phyloP scores from a whole-genome alignment of 2,797 vertebrate genomes.

The Oryzias dopingdopingensis region DNA sequence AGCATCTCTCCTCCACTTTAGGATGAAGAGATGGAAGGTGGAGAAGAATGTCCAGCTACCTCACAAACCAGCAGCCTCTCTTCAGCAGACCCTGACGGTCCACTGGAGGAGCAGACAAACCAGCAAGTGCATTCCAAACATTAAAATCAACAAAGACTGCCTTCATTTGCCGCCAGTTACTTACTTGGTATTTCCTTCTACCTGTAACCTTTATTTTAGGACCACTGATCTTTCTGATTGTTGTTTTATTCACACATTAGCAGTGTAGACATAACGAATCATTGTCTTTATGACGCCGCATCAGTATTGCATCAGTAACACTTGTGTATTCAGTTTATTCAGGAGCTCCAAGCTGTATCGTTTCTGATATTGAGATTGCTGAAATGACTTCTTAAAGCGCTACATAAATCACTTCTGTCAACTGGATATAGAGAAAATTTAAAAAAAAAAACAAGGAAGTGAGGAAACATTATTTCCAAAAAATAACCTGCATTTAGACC shows the following conservation, averaged over 20 bases:
- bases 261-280: conserved; percentile 14
- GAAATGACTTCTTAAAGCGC: conserved; percentile 9
- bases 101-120: conserved; percentile 21
- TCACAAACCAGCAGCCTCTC: conserved; percentile 10
- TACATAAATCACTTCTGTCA: conserved; percentile 16
- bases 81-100: conserved; percentile 4
- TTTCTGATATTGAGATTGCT: conserved; percentile 53
- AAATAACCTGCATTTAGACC: conserved; percentile 8
- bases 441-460: too few species aligned
- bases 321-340: conserved; percentile 5
- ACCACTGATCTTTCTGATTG: conserved; percentile 18
- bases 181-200: neutral
- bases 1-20: conserved; percentile 32
- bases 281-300: neutral
- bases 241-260: conserved; percentile 6
- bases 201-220: conserved; percentile 6
- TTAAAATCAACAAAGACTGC: conserved; percentile 2
- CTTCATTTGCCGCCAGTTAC: too few species aligned
- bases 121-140: conserved; percentile 38
- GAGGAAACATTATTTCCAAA: conserved; percentile 12
- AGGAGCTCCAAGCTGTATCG: conserved; percentile 7
- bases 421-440: conserved; percentile 1
- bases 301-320: conserved; percentile 4
- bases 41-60: neutral
- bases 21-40: conserved; percentile 74